A percentile compares a stretch with the other conserved stretches of the same genome.
Conservation (phyloP, 1,140 invertebrate species). For the Myzus persicae region DNA sequence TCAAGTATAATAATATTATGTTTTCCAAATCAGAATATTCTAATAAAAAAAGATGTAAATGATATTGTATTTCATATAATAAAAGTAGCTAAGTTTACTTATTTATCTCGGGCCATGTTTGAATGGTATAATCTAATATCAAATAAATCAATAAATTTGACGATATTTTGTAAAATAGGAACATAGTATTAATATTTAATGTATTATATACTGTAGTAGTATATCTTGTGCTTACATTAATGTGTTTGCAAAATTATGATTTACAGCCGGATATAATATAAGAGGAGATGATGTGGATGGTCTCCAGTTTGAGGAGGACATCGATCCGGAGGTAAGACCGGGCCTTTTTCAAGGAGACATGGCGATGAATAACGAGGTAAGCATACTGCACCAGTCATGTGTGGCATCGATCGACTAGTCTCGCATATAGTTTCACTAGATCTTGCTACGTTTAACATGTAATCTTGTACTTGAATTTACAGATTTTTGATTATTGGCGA, state of each 20-base stretch:
- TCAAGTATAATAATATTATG: no score
- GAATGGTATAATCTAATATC: no score
- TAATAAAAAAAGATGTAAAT: no score
- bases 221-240: background rate
- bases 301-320: constrained; percentile 62
- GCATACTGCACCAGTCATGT: background rate
- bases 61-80: no score
- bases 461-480: background rate
- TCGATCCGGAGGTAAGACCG: constrained; percentile 74
- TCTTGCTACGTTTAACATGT: background rate
- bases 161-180: no score
- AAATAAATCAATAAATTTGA: no score
- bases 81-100: background rate
- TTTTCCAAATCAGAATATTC: no score
- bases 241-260: background rate
- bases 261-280: constrained; percentile 12
- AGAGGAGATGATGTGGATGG: constrained; percentile 56
- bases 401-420: background rate
- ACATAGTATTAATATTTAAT: no score
- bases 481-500: constrained; percentile 68
- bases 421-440: background rate
- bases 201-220: no score
- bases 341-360: constrained; percentile 76
- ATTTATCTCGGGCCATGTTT: background rate
- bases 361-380: constrained; percentile 68